phyloP scores from a whole-genome alignment of 2,797 vertebrate species.

The Anguilla anguilla region DNA sequence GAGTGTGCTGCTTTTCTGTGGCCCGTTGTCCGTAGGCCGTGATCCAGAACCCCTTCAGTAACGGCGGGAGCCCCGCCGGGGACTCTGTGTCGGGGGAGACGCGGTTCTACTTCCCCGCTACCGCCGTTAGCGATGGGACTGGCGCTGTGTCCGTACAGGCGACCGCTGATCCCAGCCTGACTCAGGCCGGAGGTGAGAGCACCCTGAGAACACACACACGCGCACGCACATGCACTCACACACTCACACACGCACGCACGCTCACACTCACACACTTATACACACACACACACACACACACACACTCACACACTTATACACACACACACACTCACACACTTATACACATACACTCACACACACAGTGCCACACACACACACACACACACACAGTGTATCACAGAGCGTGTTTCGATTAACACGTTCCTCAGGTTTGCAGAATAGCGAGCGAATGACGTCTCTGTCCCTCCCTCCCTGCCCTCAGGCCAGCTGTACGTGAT shows the following conservation, averaged over 20 bases:
- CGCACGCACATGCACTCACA: slow-evolving; percentile 7
- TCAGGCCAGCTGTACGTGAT: slow-evolving; percentile 92
- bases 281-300: not conserved
- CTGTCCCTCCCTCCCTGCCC: not conserved
- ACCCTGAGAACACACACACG: slow-evolving; percentile 32
- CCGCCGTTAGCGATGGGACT: slow-evolving; percentile 81
- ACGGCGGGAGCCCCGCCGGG: slow-evolving; percentile 83
- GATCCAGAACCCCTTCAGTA: slow-evolving; percentile 89
- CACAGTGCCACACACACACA: not conserved
- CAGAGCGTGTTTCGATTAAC: not conserved
- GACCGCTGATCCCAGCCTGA: slow-evolving; percentile 77
- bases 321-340: not conserved
- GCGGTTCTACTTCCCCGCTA: slow-evolving; percentile 84
- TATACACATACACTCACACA: not conserved
- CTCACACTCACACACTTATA: not conserved
- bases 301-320: not conserved
- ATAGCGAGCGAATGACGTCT: not conserved
- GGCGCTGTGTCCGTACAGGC: slow-evolving; percentile 84
- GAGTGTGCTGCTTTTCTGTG: not conserved
- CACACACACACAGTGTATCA: not conserved
- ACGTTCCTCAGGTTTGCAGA: not conserved
- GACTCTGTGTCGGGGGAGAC: slow-evolving; percentile 84
- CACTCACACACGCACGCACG: not conserved
- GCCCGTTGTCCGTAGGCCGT: slow-evolving; percentile 72
- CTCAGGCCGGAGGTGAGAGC: slow-evolving; percentile 83